A percentile compares a stretch with the other conserved stretches of the same genome.
Evolutionary conservation across 2,888 invertebrate species (phyloP).

Genomic region (Xanthorhoe designata): DNA sequence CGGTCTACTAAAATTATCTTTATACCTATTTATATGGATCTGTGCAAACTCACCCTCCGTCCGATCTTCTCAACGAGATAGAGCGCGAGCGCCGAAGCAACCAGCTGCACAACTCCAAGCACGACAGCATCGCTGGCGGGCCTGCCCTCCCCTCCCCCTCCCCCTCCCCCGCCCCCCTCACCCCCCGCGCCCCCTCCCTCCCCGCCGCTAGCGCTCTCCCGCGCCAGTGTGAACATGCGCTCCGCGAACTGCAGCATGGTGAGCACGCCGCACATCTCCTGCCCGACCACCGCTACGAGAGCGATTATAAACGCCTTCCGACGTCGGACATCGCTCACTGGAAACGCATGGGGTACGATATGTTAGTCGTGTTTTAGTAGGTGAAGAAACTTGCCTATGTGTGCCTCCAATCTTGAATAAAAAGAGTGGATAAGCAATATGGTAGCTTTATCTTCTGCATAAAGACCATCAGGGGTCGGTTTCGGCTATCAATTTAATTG

Average conservation of each 20-base stretch:
- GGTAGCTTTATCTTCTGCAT: too few relatives aligned
- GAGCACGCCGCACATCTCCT: conserved; percentile 70
- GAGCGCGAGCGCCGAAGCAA: conserved; percentile 59
- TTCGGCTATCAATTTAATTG: too few relatives aligned
- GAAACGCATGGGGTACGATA: background rate
- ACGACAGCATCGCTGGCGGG: conserved; percentile 37
- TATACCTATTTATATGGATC: too few relatives aligned
- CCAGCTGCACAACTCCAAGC: conserved; percentile 43
- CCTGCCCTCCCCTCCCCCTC: conserved; percentile 32
- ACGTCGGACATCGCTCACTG: conserved; percentile 60
- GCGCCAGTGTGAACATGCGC: conserved; percentile 65
- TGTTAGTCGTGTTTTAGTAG: background rate
- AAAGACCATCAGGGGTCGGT: too few relatives aligned
- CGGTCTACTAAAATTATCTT: too few relatives aligned
- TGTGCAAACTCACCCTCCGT: conserved; percentile 55
- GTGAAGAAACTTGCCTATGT: too few relatives aligned
- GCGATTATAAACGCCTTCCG: conserved; percentile 63
- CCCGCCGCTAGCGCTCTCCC: too few relatives aligned
- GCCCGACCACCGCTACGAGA: conserved; percentile 63
- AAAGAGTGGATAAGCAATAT: too few relatives aligned
- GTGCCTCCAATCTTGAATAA: too few relatives aligned
- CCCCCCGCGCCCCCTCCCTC: background rate
- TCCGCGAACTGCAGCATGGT: conserved; percentile 74
- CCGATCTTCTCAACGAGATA: conserved; percentile 68
- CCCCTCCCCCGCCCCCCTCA: conserved; percentile 35